A percentile compares a stretch with the other conserved stretches of the same genome.
Evolutionary conservation across 1,140 invertebrate species (phyloP).

Genomic region (Drosophila orosa): DNA sequence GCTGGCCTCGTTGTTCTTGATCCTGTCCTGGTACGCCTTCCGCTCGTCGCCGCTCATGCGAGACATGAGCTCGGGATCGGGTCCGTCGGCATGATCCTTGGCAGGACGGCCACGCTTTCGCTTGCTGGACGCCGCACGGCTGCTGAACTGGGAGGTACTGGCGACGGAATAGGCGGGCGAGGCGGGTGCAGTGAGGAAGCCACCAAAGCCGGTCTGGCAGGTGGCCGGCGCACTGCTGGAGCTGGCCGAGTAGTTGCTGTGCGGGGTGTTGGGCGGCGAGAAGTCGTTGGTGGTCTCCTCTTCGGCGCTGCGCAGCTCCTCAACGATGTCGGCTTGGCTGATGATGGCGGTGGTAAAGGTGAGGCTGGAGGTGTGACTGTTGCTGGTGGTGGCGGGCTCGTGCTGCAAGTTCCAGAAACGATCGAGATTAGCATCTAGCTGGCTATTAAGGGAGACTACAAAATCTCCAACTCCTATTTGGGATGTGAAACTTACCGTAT

Average conservation of each 20-base stretch:
- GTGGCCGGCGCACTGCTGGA: conserved; percentile 44
- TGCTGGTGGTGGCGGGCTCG: conserved; percentile 14
- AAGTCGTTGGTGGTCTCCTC: conserved; percentile 61
- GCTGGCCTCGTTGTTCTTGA: conserved; percentile 80
- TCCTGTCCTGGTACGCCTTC: conserved; percentile 64
- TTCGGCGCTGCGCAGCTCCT: conserved; percentile 56
- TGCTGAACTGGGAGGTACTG: conserved; percentile 64
- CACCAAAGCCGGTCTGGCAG: conserved; percentile 58
- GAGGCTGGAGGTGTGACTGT: neutral
- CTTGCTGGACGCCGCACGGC: conserved; percentile 40
- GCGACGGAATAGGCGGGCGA: conserved; percentile 67
- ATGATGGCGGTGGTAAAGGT: conserved; percentile 7
- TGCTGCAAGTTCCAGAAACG: conserved; percentile 9
- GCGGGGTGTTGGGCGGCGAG: conserved; percentile 68
- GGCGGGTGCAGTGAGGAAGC: conserved; percentile 61
- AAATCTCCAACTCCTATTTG: neutral
- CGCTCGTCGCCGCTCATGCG: conserved; percentile 55
- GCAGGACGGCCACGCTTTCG: conserved; percentile 76
- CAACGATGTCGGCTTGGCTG: conserved; percentile 39
- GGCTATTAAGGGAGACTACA: neutral
- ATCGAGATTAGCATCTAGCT: conserved; percentile 12
- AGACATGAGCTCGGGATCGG: conserved; percentile 62
- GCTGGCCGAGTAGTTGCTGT: conserved; percentile 53
- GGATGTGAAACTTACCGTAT: conserved; percentile 34
- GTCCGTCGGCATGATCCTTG: conserved; percentile 74